Evolutionary conservation across 2,888 invertebrate genomes (phyloP), one percentile per base, ranked within the genome.

Genomic region (Thymelicus acteon): DNA sequence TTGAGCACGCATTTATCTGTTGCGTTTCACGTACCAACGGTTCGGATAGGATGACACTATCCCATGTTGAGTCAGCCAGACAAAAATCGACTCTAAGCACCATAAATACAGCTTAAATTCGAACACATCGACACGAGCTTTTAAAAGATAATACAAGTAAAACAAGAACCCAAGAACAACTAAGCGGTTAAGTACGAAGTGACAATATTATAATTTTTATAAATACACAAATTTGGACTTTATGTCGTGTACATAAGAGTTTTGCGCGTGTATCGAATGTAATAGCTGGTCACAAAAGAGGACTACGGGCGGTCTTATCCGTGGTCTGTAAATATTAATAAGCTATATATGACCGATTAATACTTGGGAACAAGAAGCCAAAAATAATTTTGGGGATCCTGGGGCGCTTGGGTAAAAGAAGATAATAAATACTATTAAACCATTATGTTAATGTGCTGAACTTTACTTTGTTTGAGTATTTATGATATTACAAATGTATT

Each of bases 21-120:
- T 87, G 85, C 88, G 86, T 89, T 89, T 90, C 86, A 89, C 88
- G 85, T 87, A 77, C 89, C 87, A 88, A 82, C 84, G 86, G 78
- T 75, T 84, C 84, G 89, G 87, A 89, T 92, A 86, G 85, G 85
- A 87, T 92, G 88, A 89, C 91, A 89, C 83, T 85, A 85, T 85
- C 85, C 71, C 57, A 65, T 67, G 19, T 52, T 65, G 44, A 24
- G 40, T 24, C 54, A 48, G n/a, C 13, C 74, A 75, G 64, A 15
- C 60, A 60, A 86, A 81, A 80, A 74, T 54, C 66, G 66, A 78
- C 79, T 74, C 73, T 82, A 79, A 73, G 0, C 0, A 10, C 0
- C 67, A 10, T 13, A 6, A 15, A 79, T 84, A 86, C 65, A 77
- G 82, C 72, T 39, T 63, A 83, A 76, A 80, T 80, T 85, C 54